phyloP scores from a whole-genome alignment of 2,888 invertebrate species.

The Zeuzera pyrina region DNA sequence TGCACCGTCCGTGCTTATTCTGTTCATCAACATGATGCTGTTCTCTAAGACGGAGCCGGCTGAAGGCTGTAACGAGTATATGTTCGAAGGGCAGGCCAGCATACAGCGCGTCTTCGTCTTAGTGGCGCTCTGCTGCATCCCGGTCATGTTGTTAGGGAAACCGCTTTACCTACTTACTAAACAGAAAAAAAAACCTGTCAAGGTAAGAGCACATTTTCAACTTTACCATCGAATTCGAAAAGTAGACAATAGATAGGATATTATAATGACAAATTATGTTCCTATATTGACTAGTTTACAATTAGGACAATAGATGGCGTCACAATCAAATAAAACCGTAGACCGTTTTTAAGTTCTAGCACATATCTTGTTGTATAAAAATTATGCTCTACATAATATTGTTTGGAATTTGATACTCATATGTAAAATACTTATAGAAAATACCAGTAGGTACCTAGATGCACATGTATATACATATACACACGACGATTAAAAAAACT shows the following conservation, averaged over 20 bases:
- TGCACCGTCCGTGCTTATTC: slow-evolving; percentile 97
- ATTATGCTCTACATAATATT: too few species aligned
- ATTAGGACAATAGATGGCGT: neutral
- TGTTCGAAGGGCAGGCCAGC: slow-evolving; percentile 80
- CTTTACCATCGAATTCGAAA: too few species aligned
- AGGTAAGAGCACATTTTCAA: slow-evolving; percentile 26
- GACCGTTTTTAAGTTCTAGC: too few species aligned
- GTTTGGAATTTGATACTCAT: too few species aligned
- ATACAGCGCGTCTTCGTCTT: slow-evolving; percentile 86
- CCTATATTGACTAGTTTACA: too few species aligned
- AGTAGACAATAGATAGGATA: too few species aligned
- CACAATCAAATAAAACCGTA: neutral
- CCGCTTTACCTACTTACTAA: slow-evolving; percentile 81
- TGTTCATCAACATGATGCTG: slow-evolving; percentile 99
- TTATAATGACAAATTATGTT: too few species aligned
- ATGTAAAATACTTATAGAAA: too few species aligned
- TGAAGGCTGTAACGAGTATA: slow-evolving; percentile 70
- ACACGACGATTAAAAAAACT: too few species aligned
- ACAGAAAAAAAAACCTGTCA: slow-evolving; percentile 39
- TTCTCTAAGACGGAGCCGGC: slow-evolving; percentile 76
- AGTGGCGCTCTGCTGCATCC: slow-evolving; percentile 87
- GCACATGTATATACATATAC: too few species aligned
- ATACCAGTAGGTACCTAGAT: too few species aligned
- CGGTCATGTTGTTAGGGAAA: slow-evolving; percentile 94
- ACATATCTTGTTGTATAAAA: too few species aligned